These are phyloP conservation scores for Drosophila yooni DNA, from an alignment of 2,888 invertebrate genomes.

Conservation along the genomic window DNA sequence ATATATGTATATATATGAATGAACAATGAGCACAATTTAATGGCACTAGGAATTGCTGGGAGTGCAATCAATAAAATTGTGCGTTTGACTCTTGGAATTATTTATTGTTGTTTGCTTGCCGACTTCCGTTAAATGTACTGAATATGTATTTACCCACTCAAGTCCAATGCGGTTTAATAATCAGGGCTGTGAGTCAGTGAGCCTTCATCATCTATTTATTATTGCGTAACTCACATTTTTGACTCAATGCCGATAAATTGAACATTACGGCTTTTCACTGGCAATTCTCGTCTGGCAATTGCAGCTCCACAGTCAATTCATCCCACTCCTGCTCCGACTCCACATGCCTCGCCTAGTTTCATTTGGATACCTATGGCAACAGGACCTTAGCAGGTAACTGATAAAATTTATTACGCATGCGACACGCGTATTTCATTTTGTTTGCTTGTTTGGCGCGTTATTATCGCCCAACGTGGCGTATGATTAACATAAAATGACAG, in stretches of 20 bases:
- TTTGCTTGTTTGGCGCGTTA: conserved; percentile 80
- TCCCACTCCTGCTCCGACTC: not conserved
- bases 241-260: conserved; percentile 44
- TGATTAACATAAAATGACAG: conserved; percentile 80
- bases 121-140: conserved; percentile 2
- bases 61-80: conserved; percentile 46
- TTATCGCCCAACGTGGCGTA: conserved; percentile 80
- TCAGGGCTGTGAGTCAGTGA: not conserved
- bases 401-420: conserved; percentile 79
- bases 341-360: not conserved
- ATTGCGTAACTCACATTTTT: conserved; percentile 19
- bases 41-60: conserved; percentile 43
- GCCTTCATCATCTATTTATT: not conserved
- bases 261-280: conserved; percentile 34
- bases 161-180: conserved; percentile 5
- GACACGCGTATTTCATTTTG: conserved; percentile 80
- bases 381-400: conserved; percentile 25
- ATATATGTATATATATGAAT: not conserved
- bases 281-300: conserved; percentile 16
- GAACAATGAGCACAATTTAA: conserved; percentile 46
- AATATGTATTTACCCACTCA: not conserved
- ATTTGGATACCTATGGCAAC: conserved; percentile 14
- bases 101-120: conserved; percentile 2
- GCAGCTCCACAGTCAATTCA: conserved; percentile 14
- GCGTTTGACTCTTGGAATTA: not conserved